Evolutionary conservation across 2,797 vertebrate species (phyloP), one percentile per base, ranked within the genome.

Genomic region (Channa striata): DNA sequence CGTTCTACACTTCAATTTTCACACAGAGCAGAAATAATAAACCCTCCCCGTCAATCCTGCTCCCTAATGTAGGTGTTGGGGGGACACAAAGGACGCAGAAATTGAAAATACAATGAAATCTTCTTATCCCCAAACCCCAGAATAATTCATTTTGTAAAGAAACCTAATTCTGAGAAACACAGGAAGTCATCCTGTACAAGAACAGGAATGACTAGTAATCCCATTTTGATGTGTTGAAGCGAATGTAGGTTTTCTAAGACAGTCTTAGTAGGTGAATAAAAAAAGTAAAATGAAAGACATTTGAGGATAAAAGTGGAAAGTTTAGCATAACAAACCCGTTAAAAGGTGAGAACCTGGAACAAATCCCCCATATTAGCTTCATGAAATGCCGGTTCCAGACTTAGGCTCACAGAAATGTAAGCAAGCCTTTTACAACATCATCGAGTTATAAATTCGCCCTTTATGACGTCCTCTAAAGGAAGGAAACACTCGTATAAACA

Each of bases 61-160:
- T 74, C 21, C 39, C 19, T 46, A 58, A 78, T 49, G 42, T 59
- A 57, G 59, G 36, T 14, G 14, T 16, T 1, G 13, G 40, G 40
- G 7, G 42, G 8, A 4, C 6, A 43, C 42, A 43, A n/a, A 43
- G 42, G 17, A 43, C 16, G 16, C 16, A 17, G 42, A 42, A 6
- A 42, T 6, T 43, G 42, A 43, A 43, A 43, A 43, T 6, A 72
- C 37, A 63, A 69, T 57, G 53, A 74, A 47, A 51, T 36, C 21
- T 78, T 56, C 61, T 87, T 69, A 21, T 67, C 34, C 61, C 49
- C 40, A 81, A 78, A 85, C 59, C 72, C 79, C 56, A 62, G 25
- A 69, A 73, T 80, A 75, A 84, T 81, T 86, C 77, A 69, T 68
- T 78, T 42, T 60, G 65, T 36, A 78, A 75, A 80, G 70, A 80